Conservation (phyloP, 2,888 invertebrate species). For the Norana najaformis region DNA sequence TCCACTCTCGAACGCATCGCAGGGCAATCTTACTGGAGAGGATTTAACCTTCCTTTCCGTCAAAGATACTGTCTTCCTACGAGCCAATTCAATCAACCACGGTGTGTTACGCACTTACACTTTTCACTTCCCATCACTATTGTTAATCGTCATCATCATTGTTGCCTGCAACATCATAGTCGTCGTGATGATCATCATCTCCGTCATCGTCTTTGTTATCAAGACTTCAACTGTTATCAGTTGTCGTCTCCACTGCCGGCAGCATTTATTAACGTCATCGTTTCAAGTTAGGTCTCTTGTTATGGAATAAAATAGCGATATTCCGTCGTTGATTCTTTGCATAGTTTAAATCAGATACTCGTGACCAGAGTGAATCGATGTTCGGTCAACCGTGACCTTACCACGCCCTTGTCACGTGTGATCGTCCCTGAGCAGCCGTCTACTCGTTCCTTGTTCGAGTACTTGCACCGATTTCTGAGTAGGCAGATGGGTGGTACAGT, state of each 20-base stretch:
- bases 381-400: background rate
- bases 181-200: too few species aligned
- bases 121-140: background rate
- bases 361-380: background rate
- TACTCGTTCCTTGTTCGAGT: background rate
- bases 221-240: too few species aligned
- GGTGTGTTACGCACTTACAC: conserved; percentile 29
- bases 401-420: background rate
- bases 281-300: background rate
- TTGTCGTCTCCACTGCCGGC: too few species aligned
- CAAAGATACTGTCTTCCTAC: conserved; percentile 40
- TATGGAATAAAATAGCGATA: background rate
- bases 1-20: background rate
- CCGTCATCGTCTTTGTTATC: too few species aligned
- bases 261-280: background rate
- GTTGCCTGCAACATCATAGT: background rate
- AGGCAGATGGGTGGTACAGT: background rate
- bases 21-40: conserved; percentile 30
- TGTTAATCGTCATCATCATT: background rate
- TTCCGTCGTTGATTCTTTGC: background rate
- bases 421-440: too few species aligned
- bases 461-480: background rate
- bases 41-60: conserved; percentile 31
- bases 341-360: background rate
- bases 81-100: conserved; percentile 40